Evolutionary conservation across 2,888 invertebrate species (phyloP), one percentile per base, ranked within the genome.

Genomic region (Clivina fossor): DNA sequence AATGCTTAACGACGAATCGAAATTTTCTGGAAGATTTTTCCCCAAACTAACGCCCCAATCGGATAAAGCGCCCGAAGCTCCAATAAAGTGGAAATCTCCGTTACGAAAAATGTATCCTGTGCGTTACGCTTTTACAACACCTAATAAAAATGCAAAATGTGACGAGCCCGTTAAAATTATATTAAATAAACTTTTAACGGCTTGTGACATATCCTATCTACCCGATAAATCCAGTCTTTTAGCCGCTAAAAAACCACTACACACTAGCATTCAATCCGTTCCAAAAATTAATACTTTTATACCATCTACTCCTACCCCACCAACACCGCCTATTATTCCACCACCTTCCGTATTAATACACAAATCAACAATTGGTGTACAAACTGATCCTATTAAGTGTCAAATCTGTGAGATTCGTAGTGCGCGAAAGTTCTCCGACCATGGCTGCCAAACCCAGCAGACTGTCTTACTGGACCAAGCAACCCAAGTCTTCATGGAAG

Each of bases 401-500:
- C 60, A 65, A 41, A 65, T 65, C 32, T 72, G 72, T 59, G 66
- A 67, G 58, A 61, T 63, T 41, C 68, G 70, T 18, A 68, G 65
- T 44, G 59, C 60, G 8, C 65, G 65, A 16, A 56, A 60, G 16
- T 66, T 61, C 54, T 56, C 50, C 15, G 58, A 63, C 35, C 53
- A 58, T 11, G 65, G 46, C 1, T 56, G 58, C 5, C 66, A 66
- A 58, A 63, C 63, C 2, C 22, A 24, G 1, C 40, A 44, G 7
- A 20, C 49, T 15, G 41, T 60, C 11, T 63, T 59, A 9, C 65
- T 64, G 26, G 68, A 67, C 30, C 65, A 70, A n/a, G 66, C 67
- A 16, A 69, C 69, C 3, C 74, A 75, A 64, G 71, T 71, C 2
- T 63, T 57, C 2, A 70, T 69, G 30, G 69, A 70, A 16, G 72